A percentile compares a stretch with the other conserved stretches of the same genome.
These are phyloP conservation scores for Apodemia mormo DNA, from an alignment of 2,888 invertebrate species.

Conservation along the genomic window DNA sequence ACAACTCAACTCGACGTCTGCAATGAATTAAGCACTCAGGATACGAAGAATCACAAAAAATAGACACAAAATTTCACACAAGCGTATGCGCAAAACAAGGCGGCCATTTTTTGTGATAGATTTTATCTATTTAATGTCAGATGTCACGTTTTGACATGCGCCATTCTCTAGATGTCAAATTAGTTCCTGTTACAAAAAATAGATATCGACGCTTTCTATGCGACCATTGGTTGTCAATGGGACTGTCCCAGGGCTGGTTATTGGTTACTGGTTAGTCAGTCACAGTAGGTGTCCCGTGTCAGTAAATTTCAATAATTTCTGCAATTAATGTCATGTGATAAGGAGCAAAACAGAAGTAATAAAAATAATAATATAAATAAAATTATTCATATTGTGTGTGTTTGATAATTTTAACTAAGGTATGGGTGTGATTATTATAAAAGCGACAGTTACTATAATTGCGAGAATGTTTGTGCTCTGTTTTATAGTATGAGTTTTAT, in stretches of 20 bases:
- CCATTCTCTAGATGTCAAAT: neutral
- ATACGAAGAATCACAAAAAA: neutral
- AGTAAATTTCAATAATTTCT: constrained; percentile 21
- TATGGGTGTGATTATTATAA: constrained; percentile 11
- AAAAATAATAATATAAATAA: constrained; percentile 50
- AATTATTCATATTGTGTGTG: constrained; percentile 28
- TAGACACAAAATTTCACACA: neutral
- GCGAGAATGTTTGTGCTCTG: neutral
- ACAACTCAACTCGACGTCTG: neutral
- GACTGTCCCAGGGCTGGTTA: too few relatives aligned
- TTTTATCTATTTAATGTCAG: neutral
- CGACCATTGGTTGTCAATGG: neutral
- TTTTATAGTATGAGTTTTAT: constrained; percentile 16
- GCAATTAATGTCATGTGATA: constrained; percentile 44
- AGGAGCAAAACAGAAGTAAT: constrained; percentile 44
- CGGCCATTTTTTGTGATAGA: neutral
- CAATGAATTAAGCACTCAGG: neutral
- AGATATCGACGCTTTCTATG: neutral
- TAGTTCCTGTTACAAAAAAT: neutral
- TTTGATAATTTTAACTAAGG: constrained; percentile 27
- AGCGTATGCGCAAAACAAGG: neutral
- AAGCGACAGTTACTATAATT: neutral
- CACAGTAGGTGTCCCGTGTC: neutral
- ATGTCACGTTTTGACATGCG: neutral
- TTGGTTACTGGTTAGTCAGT: neutral